These are phyloP conservation scores for Hafferia zeledoni DNA, from an alignment of 2,797 vertebrate species.

Conservation along the genomic window DNA sequence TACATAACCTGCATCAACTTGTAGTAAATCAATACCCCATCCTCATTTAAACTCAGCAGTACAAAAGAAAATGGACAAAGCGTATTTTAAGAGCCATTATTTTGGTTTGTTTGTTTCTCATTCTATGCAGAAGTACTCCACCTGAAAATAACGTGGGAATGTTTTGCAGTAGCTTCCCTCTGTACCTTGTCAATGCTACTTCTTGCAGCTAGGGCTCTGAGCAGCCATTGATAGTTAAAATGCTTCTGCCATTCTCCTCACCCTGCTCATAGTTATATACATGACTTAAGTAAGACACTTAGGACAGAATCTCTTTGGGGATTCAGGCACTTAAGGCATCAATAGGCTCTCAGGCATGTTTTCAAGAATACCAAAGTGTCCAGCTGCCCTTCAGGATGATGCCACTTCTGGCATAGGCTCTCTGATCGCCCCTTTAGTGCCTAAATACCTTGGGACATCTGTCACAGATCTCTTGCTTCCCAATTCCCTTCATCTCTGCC, in stretches of 20 bases:
- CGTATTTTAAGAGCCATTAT: not conserved
- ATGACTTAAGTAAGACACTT: not conserved
- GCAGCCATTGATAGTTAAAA: not conserved
- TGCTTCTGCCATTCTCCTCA: not conserved
- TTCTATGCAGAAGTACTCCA: not conserved
- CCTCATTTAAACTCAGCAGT: not conserved
- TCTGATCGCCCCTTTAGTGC: not conserved
- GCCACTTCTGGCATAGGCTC: not conserved
- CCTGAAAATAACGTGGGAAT: not conserved
- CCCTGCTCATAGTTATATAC: not conserved
- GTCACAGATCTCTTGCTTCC: not conserved
- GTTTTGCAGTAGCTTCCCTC: not conserved
- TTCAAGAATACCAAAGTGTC: not conserved
- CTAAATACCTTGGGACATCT: not conserved
- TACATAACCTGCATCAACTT: not conserved
- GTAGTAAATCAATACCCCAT: not conserved
- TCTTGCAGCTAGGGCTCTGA: not conserved
- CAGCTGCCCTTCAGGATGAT: not conserved
- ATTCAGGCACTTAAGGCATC: not conserved
- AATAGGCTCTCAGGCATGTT: not conserved
- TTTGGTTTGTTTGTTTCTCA: not conserved
- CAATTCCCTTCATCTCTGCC: not conserved
- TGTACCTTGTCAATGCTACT: not conserved
- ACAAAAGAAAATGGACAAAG: not conserved
- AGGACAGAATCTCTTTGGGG: not conserved